Percentiles rank a stretch among this genome's conserved stretches.
These are phyloP conservation scores for Pentalonia nigronervosa DNA, from an alignment of 1,140 invertebrate species.

Conservation along the genomic window DNA sequence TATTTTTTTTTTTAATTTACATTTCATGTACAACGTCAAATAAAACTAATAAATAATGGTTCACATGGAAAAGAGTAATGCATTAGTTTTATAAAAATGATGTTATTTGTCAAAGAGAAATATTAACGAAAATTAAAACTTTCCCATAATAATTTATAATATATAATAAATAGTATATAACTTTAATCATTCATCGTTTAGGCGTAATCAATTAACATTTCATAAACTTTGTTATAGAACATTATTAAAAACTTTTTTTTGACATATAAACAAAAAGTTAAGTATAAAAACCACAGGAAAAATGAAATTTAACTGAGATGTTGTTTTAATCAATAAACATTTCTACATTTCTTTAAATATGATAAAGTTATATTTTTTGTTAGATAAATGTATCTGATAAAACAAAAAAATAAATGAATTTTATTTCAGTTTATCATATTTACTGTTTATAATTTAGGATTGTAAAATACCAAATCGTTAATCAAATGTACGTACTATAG, in stretches of 20 bases:
- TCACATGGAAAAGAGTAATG: neutral
- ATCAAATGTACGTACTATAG: neutral
- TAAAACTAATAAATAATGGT: constrained; percentile 2
- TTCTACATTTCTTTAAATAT: neutral
- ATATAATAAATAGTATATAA: no score
- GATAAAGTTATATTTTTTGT: neutral
- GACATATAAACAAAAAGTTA: neutral
- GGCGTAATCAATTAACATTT: neutral
- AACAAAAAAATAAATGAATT: neutral
- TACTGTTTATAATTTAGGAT: neutral
- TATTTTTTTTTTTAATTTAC: constrained; percentile 2
- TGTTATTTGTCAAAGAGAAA: neutral
- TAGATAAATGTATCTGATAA: neutral
- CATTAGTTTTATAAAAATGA: neutral
- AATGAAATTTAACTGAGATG: neutral
- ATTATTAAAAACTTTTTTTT: neutral
- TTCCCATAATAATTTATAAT: neutral
- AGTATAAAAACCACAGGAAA: neutral
- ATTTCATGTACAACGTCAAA: neutral
- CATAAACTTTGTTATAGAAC: neutral
- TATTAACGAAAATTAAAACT: neutral
- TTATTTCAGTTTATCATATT: neutral
- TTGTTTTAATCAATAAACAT: neutral
- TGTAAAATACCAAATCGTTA: neutral
- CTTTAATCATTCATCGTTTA: neutral